A percentile compares a stretch with the other conserved stretches of the same genome.
Evolutionary conservation across 2,888 invertebrate genomes (phyloP).

Genomic region (Thalpophila matura): DNA sequence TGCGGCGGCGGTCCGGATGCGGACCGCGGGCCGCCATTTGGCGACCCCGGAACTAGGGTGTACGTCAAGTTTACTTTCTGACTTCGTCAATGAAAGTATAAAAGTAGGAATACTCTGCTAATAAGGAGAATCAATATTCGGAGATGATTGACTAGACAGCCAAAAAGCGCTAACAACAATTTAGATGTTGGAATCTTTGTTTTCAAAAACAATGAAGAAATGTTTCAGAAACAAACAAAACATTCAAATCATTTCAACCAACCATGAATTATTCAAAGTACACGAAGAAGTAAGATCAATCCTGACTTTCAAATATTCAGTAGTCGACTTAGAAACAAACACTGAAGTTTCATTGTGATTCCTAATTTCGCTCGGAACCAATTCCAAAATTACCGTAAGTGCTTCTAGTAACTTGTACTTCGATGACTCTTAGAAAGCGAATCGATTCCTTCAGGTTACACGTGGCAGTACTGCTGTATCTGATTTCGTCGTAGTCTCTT

Average conservation of each 20-base stretch:
- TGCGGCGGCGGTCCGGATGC: too few relatives aligned
- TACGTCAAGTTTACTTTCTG: conserved; percentile 6
- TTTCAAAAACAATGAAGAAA: neutral
- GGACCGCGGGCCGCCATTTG: too few relatives aligned
- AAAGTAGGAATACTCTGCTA: neutral
- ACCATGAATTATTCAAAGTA: conserved; percentile 18
- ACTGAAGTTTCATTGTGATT: conserved; percentile 21
- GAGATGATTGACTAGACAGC: neutral
- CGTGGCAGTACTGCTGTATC: neutral
- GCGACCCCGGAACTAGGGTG: too few relatives aligned
- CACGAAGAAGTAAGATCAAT: conserved; percentile 13
- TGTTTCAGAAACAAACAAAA: conserved; percentile 16
- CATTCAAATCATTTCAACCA: conserved; percentile 2
- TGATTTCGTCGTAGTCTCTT: neutral
- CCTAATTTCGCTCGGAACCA: neutral
- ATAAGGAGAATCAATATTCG: neutral
- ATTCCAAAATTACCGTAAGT: conserved; percentile 27
- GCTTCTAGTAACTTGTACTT: conserved; percentile 27
- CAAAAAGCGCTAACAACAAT: neutral
- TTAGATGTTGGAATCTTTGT: neutral
- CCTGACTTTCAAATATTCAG: conserved; percentile 32
- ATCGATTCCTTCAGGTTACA: conserved; percentile 12
- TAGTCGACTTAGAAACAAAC: conserved; percentile 17
- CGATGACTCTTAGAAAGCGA: conserved; percentile 6
- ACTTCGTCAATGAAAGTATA: conserved; percentile 16